Conservation (phyloP, 2,113 vertebrate species). For the Ctenodactylus gundi region DNA sequence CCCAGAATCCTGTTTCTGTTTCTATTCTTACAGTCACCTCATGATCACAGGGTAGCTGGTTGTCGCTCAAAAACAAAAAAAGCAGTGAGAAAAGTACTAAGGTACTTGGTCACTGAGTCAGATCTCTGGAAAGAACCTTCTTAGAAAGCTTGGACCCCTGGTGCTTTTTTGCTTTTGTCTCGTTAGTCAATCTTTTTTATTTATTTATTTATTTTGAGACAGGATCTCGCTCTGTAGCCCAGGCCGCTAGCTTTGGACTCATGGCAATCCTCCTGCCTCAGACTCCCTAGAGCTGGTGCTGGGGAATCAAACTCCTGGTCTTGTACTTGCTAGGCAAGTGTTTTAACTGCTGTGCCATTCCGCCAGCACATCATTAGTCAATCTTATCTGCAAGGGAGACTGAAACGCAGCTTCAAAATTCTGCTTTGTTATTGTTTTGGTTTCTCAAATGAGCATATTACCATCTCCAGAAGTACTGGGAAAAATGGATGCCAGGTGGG, state of each 20-base stretch:
- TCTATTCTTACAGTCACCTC: neutral
- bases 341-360: too few species aligned
- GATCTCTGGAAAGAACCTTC: neutral
- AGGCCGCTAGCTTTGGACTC: too few species aligned
- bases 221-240: too few species aligned
- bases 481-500: neutral
- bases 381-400: neutral
- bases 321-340: too few species aligned
- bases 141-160: neutral
- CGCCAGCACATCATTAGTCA: too few species aligned
- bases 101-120: neutral
- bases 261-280: too few species aligned
- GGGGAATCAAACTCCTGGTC: too few species aligned
- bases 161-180: neutral
- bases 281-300: too few species aligned
- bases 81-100: neutral
- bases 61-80: neutral
- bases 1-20: neutral
- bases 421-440: neutral
- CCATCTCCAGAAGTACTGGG: neutral
- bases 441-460: neutral
- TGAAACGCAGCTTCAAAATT: neutral
- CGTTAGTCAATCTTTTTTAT: neutral
- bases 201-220: too few species aligned
- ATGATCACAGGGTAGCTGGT: neutral